phyloP scores from a whole-genome alignment of 2,797 vertebrate species.

The Champsocephalus esox region DNA sequence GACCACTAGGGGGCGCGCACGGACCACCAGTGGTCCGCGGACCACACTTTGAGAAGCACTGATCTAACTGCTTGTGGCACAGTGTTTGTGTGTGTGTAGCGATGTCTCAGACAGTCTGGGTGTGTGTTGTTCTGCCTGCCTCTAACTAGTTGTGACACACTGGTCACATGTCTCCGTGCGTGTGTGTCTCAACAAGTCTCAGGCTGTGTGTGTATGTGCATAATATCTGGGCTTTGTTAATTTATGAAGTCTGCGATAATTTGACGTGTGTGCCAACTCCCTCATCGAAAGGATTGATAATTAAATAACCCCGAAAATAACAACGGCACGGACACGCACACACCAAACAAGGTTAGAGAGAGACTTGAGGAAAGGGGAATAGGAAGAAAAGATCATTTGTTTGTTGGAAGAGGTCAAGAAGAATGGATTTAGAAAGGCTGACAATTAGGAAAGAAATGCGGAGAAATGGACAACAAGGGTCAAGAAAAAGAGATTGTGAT shows the following conservation, averaged over 20 bases:
- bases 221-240: conserved; percentile 9
- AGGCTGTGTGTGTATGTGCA: not conserved
- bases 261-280: conserved; percentile 26
- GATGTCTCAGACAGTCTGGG: conserved; percentile 23
- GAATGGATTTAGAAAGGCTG: not conserved
- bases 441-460: not conserved
- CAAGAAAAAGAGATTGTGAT: not conserved
- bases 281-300: conserved; percentile 44
- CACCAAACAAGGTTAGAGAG: conserved; percentile 16
- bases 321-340: not conserved
- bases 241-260: conserved; percentile 35
- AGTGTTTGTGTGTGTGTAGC: not conserved
- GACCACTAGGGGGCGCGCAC: too few species aligned
- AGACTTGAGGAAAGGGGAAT: conserved; percentile 1
- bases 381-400: not conserved
- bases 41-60: too few species aligned
- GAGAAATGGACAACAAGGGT: not conserved
- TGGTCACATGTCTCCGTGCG: conserved; percentile 9
- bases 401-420: not conserved
- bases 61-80: conserved; percentile 27
- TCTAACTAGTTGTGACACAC: conserved; percentile 33
- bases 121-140: conserved; percentile 23
- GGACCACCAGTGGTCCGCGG: too few species aligned
- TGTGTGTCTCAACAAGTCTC: not conserved
- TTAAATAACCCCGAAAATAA: conserved; percentile 39